Conservation (phyloP, 35 echinoderm and acorn worm species). For the Diadema setosum region DNA sequence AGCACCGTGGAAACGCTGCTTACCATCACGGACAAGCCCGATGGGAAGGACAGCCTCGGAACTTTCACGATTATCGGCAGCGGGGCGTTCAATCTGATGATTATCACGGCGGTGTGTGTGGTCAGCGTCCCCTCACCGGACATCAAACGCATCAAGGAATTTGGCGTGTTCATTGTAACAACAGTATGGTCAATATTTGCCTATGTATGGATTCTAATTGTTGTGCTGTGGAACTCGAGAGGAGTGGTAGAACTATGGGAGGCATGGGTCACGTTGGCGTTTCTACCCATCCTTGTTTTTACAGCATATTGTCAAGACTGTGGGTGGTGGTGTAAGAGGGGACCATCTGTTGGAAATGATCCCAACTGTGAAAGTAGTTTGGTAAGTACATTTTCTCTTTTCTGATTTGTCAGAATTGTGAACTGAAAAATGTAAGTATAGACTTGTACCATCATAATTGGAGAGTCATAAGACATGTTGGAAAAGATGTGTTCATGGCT, state of each 20-base stretch:
- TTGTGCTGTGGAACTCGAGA: conserved; percentile 55
- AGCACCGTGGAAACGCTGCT: conserved; percentile 51
- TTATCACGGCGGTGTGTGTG: conserved; percentile 92
- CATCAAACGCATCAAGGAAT: conserved; percentile 78
- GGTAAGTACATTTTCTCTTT: conserved; percentile 45
- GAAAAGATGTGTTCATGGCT: too few species aligned
- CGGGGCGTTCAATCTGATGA: conserved; percentile 90
- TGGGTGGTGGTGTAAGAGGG: conserved; percentile 89
- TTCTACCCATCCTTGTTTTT: conserved; percentile 76
- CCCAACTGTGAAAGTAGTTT: conserved; percentile 53
- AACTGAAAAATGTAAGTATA: too few species aligned
- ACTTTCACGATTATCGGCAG: conserved; percentile 98
- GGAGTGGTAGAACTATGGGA: conserved; percentile 70
- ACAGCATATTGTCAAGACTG: conserved; percentile 88
- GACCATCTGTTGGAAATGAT: conserved; percentile 15
- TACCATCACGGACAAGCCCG: neutral
- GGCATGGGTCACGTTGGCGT: conserved; percentile 86
- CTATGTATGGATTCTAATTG: conserved; percentile 89
- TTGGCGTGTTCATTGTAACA: conserved; percentile 93
- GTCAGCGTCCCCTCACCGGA: conserved; percentile 74
- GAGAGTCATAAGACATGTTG: too few species aligned
- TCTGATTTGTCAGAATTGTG: too few species aligned
- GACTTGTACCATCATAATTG: too few species aligned
- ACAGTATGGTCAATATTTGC: conserved; percentile 97
- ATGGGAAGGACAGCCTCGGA: conserved; percentile 69